These are phyloP conservation scores for Xylocopa sonorina DNA, from an alignment of 1,140 invertebrate species.

Conservation along the genomic window DNA sequence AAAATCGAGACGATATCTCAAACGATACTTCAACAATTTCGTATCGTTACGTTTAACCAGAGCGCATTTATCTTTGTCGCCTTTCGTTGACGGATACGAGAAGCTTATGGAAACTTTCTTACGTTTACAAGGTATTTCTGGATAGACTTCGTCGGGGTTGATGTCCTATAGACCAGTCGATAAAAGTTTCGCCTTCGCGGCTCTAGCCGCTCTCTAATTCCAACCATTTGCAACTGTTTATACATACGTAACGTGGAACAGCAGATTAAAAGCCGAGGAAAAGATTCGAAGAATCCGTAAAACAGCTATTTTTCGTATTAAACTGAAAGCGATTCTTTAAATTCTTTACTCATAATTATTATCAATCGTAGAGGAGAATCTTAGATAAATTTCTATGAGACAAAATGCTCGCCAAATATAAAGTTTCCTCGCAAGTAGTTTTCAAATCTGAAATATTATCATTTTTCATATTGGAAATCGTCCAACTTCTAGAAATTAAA, in stretches of 20 bases:
- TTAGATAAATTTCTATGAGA: too few species aligned
- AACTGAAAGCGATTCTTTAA: too few species aligned
- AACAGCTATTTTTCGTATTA: too few species aligned
- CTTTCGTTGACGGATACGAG: background rate
- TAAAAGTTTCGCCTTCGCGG: constrained; percentile 25
- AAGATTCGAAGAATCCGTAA: background rate
- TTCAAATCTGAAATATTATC: too few species aligned
- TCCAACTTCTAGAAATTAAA: too few species aligned
- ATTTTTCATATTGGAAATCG: too few species aligned
- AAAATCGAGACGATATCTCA: background rate
- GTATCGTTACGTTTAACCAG: background rate
- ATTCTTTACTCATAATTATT: too few species aligned
- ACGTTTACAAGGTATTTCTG: constrained; percentile 38
- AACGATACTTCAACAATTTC: background rate
- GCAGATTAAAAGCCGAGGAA: background rate
- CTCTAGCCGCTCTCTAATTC: constrained; percentile 10
- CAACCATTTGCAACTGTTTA: background rate
- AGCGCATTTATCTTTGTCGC: background rate
- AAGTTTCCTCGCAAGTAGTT: too few species aligned
- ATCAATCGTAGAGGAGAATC: too few species aligned
- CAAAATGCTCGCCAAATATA: too few species aligned
- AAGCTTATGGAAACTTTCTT: constrained; percentile 11
- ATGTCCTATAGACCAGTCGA: constrained; percentile 38
- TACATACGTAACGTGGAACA: background rate
- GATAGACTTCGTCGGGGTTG: constrained; percentile 22